These are phyloP conservation scores for Hydra vulgaris DNA, from an alignment of 30 jellyfish, hydroid and myxozoan genomes.

Conservation along the genomic window DNA sequence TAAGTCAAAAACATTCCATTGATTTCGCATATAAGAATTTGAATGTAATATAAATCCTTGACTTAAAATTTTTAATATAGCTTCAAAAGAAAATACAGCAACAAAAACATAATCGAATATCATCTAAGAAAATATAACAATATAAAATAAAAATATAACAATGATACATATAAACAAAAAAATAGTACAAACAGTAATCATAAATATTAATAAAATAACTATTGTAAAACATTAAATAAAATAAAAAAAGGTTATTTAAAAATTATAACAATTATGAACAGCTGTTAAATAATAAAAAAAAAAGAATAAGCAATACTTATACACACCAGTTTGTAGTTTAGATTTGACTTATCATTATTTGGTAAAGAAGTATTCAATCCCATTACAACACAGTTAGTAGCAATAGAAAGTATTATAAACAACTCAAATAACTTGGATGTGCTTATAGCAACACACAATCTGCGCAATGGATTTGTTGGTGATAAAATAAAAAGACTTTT, in stretches of 20 bases:
- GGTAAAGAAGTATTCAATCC: conserved; percentile 16
- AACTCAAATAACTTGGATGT: conserved; percentile 7
- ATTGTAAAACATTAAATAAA: too few species aligned
- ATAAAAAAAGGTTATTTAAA: too few species aligned
- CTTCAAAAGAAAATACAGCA: conserved; percentile 10
- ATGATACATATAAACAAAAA: neutral
- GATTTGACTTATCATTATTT: neutral
- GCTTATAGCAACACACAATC: conserved; percentile 7
- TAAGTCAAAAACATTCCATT: conserved; percentile 17
- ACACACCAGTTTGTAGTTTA: conserved; percentile 4
- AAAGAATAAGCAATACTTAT: neutral
- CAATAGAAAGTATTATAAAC: conserved; percentile 7
- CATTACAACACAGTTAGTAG: conserved; percentile 16
- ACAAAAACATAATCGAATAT: conserved; percentile 1
- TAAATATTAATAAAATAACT: too few species aligned
- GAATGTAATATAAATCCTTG: conserved; percentile 19
- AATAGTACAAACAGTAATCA: neutral
- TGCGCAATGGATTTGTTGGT: conserved; percentile 10
- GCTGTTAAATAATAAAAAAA: too few species aligned
- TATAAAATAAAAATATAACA: too few species aligned
- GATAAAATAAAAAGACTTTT: neutral
- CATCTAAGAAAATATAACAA: neutral
- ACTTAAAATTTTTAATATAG: conserved; percentile 6
- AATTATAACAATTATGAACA: neutral
- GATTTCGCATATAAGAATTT: conserved; percentile 5